phyloP scores from a whole-genome alignment of 2,888 invertebrate species.

The Trimorus sp. region DNA sequence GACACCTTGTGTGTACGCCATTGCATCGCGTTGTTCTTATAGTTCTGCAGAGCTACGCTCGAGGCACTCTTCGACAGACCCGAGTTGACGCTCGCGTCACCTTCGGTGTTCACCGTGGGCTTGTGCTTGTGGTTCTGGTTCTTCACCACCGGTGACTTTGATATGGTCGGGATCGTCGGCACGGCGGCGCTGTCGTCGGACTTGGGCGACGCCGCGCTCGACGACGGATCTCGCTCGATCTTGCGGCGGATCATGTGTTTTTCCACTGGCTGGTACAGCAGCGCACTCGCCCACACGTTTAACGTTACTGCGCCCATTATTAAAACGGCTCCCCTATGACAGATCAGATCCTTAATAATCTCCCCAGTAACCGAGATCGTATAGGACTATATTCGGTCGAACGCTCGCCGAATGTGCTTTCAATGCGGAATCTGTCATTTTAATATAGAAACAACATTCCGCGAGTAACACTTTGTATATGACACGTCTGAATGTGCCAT shows the following conservation, averaged over 20 bases:
- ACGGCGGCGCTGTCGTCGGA: constrained; percentile 17
- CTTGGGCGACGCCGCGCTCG: constrained; percentile 54
- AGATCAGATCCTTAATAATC: no score
- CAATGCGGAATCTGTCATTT: no score
- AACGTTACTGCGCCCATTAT: constrained; percentile 91
- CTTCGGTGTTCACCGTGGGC: constrained; percentile 14
- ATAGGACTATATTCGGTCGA: no score
- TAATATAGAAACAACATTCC: no score
- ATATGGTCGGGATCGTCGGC: constrained; percentile 48
- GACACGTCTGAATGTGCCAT: no score
- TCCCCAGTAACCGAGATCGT: no score
- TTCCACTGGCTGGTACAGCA: constrained; percentile 92
- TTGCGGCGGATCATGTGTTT: constrained; percentile 86
- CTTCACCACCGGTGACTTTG: constrained; percentile 24
- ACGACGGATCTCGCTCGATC: constrained; percentile 81
- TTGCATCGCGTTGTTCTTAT: constrained; percentile 79
- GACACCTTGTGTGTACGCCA: constrained; percentile 85
- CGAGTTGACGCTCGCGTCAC: constrained; percentile 40
- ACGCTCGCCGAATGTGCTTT: no score
- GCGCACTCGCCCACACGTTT: constrained; percentile 92
- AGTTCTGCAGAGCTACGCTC: constrained; percentile 86
- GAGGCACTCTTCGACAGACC: constrained; percentile 85
- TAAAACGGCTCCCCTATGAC: constrained; percentile 88
- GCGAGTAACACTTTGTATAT: no score
- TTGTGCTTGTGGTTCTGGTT: constrained; percentile 35